Evolutionary conservation across 2,888 invertebrate genomes (phyloP).

Genomic region (Mesoligia furuncula): DNA sequence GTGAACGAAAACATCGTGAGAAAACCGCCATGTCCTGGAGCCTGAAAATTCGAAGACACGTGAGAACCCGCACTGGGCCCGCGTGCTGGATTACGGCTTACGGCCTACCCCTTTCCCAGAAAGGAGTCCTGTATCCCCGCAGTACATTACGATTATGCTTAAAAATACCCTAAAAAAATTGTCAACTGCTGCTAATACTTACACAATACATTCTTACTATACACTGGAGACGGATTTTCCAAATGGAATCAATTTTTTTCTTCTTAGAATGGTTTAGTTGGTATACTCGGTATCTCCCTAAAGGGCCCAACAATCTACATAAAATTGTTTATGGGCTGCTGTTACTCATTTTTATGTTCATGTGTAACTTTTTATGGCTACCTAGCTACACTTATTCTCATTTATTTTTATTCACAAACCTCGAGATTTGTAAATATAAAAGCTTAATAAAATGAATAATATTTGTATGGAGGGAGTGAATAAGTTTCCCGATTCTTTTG

Average conservation of each 20-base stretch:
- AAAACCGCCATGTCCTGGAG: not conserved
- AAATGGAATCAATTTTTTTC: slow-evolving; percentile 50
- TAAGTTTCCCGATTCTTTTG: not conserved
- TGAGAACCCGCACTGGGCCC: not conserved
- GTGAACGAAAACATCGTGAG: not conserved
- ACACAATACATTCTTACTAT: slow-evolving; percentile 8
- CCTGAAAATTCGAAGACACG: not conserved
- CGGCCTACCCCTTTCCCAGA: not conserved
- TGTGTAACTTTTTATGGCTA: slow-evolving; percentile 64
- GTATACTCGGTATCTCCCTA: slow-evolving; percentile 46
- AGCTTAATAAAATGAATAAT: slow-evolving; percentile 30
- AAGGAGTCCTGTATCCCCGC: too few relatives aligned
- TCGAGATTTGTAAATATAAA: slow-evolving; percentile 52
- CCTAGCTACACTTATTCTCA: slow-evolving; percentile 59
- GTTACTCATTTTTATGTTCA: slow-evolving; percentile 66
- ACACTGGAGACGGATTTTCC: slow-evolving; percentile 20
- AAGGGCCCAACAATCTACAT: slow-evolving; percentile 65
- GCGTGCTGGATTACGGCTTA: not conserved
- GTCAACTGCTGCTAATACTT: slow-evolving; percentile 2
- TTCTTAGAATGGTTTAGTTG: slow-evolving; percentile 54
- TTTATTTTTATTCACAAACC: slow-evolving; percentile 59
- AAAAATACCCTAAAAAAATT: not conserved
- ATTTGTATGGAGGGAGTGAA: slow-evolving; percentile 15
- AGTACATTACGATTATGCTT: not conserved
- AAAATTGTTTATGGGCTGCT: slow-evolving; percentile 65